phyloP scores from a whole-genome alignment of 2,113 vertebrate species.

The Nettapus auritus region DNA sequence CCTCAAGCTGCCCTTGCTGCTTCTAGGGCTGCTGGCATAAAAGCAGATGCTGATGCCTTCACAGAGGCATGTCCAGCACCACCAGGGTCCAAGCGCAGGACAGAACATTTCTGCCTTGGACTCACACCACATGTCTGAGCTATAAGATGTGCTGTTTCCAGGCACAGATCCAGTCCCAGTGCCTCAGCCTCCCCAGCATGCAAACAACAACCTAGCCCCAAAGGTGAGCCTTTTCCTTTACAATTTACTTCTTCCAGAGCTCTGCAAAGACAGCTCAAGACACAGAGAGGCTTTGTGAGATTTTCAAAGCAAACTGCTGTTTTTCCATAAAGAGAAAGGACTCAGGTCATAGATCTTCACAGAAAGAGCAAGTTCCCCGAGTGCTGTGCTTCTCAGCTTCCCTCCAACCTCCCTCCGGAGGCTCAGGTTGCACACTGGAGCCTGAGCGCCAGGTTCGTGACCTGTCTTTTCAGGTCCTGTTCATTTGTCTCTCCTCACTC shows the following conservation, averaged over 20 bases:
- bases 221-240: background rate
- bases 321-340: background rate
- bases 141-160: background rate
- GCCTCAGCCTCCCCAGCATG: background rate
- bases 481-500: background rate
- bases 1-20: fast-evolving
- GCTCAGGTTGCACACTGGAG: background rate
- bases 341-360: background rate
- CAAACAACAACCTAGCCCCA: background rate
- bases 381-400: background rate
- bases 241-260: background rate
- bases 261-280: background rate
- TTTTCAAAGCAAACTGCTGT: background rate
- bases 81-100: background rate
- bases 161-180: background rate
- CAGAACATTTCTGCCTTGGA: background rate
- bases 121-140: background rate
- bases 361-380: background rate
- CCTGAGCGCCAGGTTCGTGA: background rate
- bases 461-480: background rate
- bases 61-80: fast-evolving
- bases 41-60: background rate
- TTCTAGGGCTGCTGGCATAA: background rate
- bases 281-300: background rate
- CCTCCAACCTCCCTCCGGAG: background rate